Evolutionary conservation across 2,797 vertebrate species (phyloP).

Genomic region (Pipistrellus nathusii): DNA sequence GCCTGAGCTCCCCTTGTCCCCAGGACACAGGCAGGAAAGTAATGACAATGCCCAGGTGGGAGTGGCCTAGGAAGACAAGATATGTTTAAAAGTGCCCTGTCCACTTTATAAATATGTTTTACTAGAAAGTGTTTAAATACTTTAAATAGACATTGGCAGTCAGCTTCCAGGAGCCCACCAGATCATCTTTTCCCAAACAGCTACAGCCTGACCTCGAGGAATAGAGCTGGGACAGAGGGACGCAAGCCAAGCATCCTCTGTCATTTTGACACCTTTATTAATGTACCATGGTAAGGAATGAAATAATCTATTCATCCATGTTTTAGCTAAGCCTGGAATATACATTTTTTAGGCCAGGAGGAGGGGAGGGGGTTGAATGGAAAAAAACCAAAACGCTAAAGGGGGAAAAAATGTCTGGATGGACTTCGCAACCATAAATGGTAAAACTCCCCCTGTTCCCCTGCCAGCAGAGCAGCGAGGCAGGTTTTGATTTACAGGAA

Average conservation of each 20-base stretch:
- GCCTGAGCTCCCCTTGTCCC: neutral
- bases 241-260: conserved; percentile 56
- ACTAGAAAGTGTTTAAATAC: conserved; percentile 60
- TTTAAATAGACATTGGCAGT: conserved; percentile 62
- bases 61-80: neutral
- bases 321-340: conserved; percentile 85
- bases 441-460: conserved; percentile 88
- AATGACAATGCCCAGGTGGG: neutral
- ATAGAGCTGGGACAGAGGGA: neutral
- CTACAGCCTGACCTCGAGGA: conserved; percentile 22
- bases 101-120: conserved; percentile 25
- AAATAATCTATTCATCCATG: conserved; percentile 76
- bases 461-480: conserved; percentile 87
- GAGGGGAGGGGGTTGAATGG: conserved; percentile 67
- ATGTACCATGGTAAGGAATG: conserved; percentile 69
- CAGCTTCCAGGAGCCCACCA: conserved; percentile 62
- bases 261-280: conserved; percentile 80
- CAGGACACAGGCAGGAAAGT: neutral
- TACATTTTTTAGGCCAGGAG: conserved; percentile 82
- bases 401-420: conserved; percentile 83
- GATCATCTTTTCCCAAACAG: conserved; percentile 34
- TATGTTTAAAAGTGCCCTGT: neutral
- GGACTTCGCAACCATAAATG: conserved; percentile 91
- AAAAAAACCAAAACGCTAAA: conserved; percentile 62
- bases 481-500: conserved; percentile 92